A percentile compares a stretch with the other conserved stretches of the same genome.
Conservation (phyloP, 2,888 invertebrate genomes). For the Yponomeuta malinellus region DNA sequence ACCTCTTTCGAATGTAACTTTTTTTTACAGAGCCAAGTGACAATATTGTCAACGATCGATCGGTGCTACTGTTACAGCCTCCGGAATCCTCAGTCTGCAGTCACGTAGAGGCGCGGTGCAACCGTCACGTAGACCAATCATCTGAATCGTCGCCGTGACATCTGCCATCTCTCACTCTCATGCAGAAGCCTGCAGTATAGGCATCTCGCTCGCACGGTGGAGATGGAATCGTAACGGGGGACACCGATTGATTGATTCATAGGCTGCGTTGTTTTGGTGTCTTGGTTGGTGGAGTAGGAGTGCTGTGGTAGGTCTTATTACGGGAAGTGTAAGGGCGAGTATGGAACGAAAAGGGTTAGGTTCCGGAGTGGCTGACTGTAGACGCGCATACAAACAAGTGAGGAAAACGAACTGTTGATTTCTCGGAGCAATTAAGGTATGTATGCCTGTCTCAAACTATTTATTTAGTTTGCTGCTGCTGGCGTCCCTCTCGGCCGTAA, state of each 20-base stretch:
- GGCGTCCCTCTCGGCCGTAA: too few species aligned
- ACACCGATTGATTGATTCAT: constrained; percentile 42
- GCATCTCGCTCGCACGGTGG: constrained; percentile 28
- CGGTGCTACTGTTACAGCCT: background rate
- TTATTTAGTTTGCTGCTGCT: too few species aligned
- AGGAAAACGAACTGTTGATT: too few species aligned
- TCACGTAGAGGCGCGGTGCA: constrained; percentile 67
- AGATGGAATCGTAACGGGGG: background rate
- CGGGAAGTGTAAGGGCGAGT: background rate
- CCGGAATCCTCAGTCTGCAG: constrained; percentile 34
- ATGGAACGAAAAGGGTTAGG: background rate
- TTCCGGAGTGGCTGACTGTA: background rate
- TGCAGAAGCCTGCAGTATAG: constrained; percentile 22
- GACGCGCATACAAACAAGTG: too few species aligned
- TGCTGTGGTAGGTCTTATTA: background rate
- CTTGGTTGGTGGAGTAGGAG: constrained; percentile 20
- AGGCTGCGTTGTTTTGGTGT: constrained; percentile 65
- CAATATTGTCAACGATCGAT: too few species aligned
- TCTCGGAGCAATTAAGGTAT: too few species aligned
- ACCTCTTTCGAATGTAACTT: too few species aligned
- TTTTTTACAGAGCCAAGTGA: too few species aligned
- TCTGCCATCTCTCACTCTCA: constrained; percentile 39
- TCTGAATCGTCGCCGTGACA: constrained; percentile 66
- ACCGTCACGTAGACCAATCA: constrained; percentile 71
- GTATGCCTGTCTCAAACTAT: too few species aligned